A percentile compares a stretch with the other conserved stretches of the same genome.
Conservation (phyloP, 2,888 invertebrate genomes). For the Epinotia demarniana region DNA sequence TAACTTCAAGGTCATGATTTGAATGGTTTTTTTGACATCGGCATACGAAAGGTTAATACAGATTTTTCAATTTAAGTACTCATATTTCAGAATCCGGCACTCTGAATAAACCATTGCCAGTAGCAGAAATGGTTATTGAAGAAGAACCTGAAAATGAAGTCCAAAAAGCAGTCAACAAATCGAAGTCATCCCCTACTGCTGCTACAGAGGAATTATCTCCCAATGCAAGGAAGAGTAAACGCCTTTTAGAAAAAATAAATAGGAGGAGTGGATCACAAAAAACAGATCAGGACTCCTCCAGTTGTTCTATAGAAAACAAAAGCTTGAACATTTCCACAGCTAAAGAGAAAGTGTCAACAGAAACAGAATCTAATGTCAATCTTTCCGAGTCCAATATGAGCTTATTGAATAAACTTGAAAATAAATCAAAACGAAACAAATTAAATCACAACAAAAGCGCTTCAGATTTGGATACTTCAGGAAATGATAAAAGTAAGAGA, state of each 20-base stretch:
- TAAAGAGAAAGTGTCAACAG: conserved; percentile 7
- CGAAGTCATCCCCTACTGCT: conserved; percentile 36
- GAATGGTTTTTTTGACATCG: too few species aligned
- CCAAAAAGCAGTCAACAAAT: conserved; percentile 48
- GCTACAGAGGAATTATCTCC: conserved; percentile 46
- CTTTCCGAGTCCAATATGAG: conserved; percentile 56
- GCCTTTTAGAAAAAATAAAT: conserved; percentile 54
- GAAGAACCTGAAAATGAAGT: conserved; percentile 64
- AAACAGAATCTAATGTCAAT: conserved; percentile 40
- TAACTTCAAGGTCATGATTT: too few species aligned
- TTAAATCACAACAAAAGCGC: conserved; percentile 63
- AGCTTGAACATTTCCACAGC: conserved; percentile 20
- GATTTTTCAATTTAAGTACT: neutral
- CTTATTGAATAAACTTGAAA: conserved; percentile 58
- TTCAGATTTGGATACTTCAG: conserved; percentile 54
- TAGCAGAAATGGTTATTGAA: conserved; percentile 52
- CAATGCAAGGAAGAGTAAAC: conserved; percentile 52
- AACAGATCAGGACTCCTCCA: conserved; percentile 46
- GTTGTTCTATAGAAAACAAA: conserved; percentile 16
- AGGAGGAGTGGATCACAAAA: conserved; percentile 49
- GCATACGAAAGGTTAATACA: too few species aligned
- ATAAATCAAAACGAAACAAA: conserved; percentile 51
- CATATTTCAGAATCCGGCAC: conserved; percentile 24
- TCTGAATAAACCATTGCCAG: conserved; percentile 27
- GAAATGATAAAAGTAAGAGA: conserved; percentile 57